Conservation (phyloP, 2,113 vertebrate species). For the Hypomesus transpacificus region DNA sequence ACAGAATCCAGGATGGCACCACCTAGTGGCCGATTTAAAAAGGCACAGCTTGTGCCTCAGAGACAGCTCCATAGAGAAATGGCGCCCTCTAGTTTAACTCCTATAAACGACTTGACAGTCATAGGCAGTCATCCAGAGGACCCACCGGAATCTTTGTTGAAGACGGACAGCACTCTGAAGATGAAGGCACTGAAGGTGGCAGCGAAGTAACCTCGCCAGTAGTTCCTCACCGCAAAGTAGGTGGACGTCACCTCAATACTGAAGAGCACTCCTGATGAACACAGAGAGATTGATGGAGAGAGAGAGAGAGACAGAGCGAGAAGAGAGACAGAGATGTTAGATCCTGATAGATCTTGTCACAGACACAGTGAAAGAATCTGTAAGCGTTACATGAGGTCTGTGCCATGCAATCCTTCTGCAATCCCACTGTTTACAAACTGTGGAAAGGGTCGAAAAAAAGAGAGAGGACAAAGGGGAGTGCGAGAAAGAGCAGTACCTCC, state of each 20-base stretch:
- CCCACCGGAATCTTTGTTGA: constrained; percentile 93
- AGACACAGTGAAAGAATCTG: not conserved
- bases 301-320: not conserved
- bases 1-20: constrained; percentile 12
- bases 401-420: too few species aligned
- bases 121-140: too few species aligned
- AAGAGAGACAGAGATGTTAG: not conserved
- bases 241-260: constrained; percentile 98
- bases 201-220: constrained; percentile 97
- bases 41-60: not conserved
- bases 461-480: not conserved
- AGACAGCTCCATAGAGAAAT: not conserved
- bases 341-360: not conserved
- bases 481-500: constrained; percentile 76
- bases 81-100: constrained; percentile 19
- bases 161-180: constrained; percentile 91
- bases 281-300: constrained; percentile 1
- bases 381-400: too few species aligned
- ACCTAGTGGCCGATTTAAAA: constrained; percentile 25
- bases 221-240: constrained; percentile 95
- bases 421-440: not conserved
- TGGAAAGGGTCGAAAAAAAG: not conserved
- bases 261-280: constrained; percentile 62
- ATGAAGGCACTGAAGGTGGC: constrained; percentile 98
- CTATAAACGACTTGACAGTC: too few species aligned